phyloP scores from a whole-genome alignment of 2,888 invertebrate genomes.

The Epistrophella euchroma region DNA sequence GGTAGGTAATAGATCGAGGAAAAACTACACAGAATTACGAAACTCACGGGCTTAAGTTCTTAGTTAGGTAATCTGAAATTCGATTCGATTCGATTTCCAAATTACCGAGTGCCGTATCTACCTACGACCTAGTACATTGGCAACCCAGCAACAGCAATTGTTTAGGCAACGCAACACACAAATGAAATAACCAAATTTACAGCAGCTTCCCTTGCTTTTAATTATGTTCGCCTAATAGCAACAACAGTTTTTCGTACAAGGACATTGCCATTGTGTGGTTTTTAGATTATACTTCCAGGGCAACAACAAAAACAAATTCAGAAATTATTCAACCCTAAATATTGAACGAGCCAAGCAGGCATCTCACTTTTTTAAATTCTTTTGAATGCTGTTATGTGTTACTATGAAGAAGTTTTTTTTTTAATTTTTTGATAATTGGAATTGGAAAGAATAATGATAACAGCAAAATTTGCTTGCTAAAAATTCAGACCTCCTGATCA shows the following conservation, averaged over 20 bases:
- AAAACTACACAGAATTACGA: no score
- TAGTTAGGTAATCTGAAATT: no score
- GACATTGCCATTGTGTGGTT: slow-evolving; percentile 81
- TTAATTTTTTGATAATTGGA: not conserved
- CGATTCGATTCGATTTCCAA: no score
- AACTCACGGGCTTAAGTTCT: no score
- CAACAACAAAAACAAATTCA: slow-evolving; percentile 1
- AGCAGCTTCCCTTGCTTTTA: slow-evolving; percentile 41
- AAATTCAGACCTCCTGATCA: slow-evolving; percentile 81
- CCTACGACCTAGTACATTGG: not conserved
- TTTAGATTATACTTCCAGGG: slow-evolving; percentile 35
- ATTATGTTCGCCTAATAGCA: slow-evolving; percentile 80
- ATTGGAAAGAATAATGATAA: not conserved
- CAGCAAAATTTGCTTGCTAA: slow-evolving; percentile 41
- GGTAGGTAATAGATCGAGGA: no score
- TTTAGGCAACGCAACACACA: not conserved
- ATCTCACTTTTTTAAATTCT: slow-evolving; percentile 12
- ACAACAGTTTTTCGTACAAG: slow-evolving; percentile 84
- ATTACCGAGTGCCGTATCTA: no score
- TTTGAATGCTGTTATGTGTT: not conserved
- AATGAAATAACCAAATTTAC: not conserved
- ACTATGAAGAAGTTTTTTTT: no score
- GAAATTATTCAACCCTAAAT: not conserved
- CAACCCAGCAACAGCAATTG: not conserved
- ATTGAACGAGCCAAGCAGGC: not conserved